Base-by-base conservation (phyloP, 2,113 vertebrate genomes). In the Psophia crepitans region DNA sequence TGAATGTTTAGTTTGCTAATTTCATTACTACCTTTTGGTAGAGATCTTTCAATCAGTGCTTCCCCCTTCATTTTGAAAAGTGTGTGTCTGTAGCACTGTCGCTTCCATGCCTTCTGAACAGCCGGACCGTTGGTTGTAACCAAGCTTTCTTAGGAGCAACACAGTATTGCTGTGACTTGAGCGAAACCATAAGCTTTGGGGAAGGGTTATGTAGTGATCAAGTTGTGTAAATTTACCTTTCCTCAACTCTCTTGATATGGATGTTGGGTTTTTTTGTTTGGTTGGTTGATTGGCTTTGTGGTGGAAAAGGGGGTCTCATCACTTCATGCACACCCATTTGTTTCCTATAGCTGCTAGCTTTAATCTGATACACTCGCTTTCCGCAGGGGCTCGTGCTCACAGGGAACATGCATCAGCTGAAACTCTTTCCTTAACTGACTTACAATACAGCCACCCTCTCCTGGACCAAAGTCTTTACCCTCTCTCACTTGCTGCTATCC, bases 401-500 rank as follows among this genome's bases (percentile, higher is more conserved):
- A 57, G 49, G 53, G 35, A 90, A 60, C 24, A 27, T 16, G 7
- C 39, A 57, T 49, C 7, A 11, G 33, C 53, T 80, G 66, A 76
- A 48, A 88, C 32, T 80, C 32, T 54, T 90, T 83, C 54, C 54
- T 83, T 83, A 83, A 49, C 39, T 70, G 81, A 37, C 22, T 77
- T 69, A 35, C 7, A 61, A 41, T 23, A 30, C 33, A 83, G 8
- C 27, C 53, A 56, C 51, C 30, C 53, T 73, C 41, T 73, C 13
- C 70, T 73, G 73, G 28, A 77, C 49, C 54, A 80, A 91, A 64
- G 44, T 37, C 17, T 84, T 46, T 64, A 41, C 71, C 30, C 32
- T 80, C 51, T 90, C 68, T 90, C 89, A 84, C 76, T 76, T 74
- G 37, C 89, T 84, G 63, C 56, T 90, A 10, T 21, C 58, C 79